Base-by-base conservation (phyloP, 2,888 invertebrate genomes). In the Dasysyrphus albostriatus region DNA sequence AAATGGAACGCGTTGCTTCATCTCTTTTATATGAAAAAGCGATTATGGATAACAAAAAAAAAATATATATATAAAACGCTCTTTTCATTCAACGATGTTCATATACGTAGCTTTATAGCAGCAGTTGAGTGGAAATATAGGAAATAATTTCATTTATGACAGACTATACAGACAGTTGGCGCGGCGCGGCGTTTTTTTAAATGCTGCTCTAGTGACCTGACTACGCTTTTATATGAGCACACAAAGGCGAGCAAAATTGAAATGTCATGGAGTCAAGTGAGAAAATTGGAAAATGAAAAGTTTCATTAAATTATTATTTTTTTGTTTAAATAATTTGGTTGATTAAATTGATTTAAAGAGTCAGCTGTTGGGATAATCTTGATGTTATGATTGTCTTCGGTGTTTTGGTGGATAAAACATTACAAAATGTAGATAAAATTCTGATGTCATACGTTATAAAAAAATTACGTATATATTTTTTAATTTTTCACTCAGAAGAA, bases 221-320 rank as follows among this genome's bases (percentile, higher is more conserved):
- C 80, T 69, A 14, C 7, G 4, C 29, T 29, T 14, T 54, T 54
- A 14, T 32, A 7, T 29, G 14, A 12, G 54, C n/a, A 54, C 29
- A 44, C 14, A 51, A 54, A 78, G 39, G 42, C 69, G 34, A 6
- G 32, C 32, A 12, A 69, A 75, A 70, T 67, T 84, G 44, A 76
- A 84, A 80, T 76, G 80, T 72, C 84, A 72, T 51, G n/a, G 59
- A 84, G 84, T 80, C 84, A 84, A 80, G 80, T 84, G 72, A 75
- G 70, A 63, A 63, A 70, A 72, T 44, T 83, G 54, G 10, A 69
- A 83, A 78, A 39, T 67, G 67, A 67, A 78, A 83, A 74, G 29
- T 65, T 78, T 78, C 49, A 69, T 69, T 69, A 16, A 69, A 51
- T 51, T 39, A 1, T 19, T 56, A 32, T 44, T 74, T 67, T 51